Percentiles rank a stretch among this genome's conserved stretches.
phyloP scores from a whole-genome alignment of 2,888 invertebrate genomes.

The Cloeon dipterum region DNA sequence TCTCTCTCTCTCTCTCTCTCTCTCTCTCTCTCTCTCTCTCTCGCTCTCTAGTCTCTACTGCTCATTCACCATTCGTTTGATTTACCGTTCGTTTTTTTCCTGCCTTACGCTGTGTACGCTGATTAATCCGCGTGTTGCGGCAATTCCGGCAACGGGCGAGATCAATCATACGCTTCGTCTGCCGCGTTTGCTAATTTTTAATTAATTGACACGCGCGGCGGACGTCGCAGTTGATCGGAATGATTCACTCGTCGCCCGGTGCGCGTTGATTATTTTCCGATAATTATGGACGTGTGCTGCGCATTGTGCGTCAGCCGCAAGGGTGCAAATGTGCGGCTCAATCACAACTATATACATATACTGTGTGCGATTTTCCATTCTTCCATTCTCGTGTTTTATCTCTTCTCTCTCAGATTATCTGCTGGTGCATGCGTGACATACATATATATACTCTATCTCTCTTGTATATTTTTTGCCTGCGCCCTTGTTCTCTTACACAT shows the following conservation, averaged over 20 bases:
- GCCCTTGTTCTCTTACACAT: conserved; percentile 2
- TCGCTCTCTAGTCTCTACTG: too few relatives aligned
- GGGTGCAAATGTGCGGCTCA: too few relatives aligned
- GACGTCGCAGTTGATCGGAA: background rate
- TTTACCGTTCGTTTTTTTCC: background rate
- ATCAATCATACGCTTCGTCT: too few relatives aligned
- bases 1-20: too few relatives aligned
- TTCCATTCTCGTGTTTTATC: background rate
- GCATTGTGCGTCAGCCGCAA: too few relatives aligned
- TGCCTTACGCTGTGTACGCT: conserved; percentile 41
- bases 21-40: too few relatives aligned
- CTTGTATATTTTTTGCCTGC: background rate
- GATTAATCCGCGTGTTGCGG: background rate
- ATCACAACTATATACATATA: too few relatives aligned
- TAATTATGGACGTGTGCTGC: too few relatives aligned
- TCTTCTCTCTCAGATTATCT: background rate
- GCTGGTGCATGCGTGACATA: background rate
- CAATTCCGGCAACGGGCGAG: too few relatives aligned
- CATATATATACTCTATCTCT: background rate
- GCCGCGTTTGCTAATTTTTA: background rate
- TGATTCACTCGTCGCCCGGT: background rate
- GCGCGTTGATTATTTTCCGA: too few relatives aligned
- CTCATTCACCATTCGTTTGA: background rate
- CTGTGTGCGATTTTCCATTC: too few relatives aligned
- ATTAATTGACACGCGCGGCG: background rate